Evolutionary conservation across 2,113 vertebrate genomes (phyloP).

Genomic region (Danio rerio): GRCz12tu NC_133181.1:54049001-54049500

Average conservation of each 20-base stretch:
- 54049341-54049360: background rate
- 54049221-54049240: constrained; percentile 33
- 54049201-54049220: constrained; percentile 26
- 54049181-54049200: constrained; percentile 1
- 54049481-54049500: constrained; percentile 19
- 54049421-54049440: constrained; percentile 10
- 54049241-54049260: constrained; percentile 26
- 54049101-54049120: constrained; percentile 8
- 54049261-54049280: constrained; percentile 21
- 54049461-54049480: background rate
- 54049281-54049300: background rate
- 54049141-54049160: constrained; percentile 23
- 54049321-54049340: background rate
- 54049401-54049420: background rate
- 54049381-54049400: background rate
- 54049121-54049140: constrained; percentile 50
- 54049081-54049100: constrained; percentile 18
- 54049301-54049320: constrained; percentile 10
- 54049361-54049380: constrained; percentile 6
- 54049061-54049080: constrained; percentile 16
- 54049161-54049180: constrained; percentile 39
- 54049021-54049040: constrained; percentile 51
- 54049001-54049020: constrained; percentile 39
- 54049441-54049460: background rate
- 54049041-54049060: constrained; percentile 40